Evolutionary conservation across 1,140 invertebrate species (phyloP).

Genomic region (Myzus persicae): DNA sequence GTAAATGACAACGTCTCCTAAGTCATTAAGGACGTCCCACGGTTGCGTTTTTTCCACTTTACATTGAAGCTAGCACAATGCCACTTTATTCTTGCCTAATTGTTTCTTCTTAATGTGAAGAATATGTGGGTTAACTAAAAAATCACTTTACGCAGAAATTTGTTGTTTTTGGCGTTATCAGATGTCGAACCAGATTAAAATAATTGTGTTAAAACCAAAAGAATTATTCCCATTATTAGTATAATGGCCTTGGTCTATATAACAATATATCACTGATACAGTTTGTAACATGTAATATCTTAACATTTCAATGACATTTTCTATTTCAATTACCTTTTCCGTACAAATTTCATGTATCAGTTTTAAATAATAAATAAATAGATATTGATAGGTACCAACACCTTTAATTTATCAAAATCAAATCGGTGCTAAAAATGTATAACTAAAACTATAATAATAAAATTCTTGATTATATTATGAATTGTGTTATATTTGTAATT

Average conservation of each 20-base stretch:
- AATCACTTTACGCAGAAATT: background rate
- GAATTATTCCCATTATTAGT: constrained; percentile 25
- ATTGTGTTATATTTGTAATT: background rate
- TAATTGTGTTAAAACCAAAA: background rate
- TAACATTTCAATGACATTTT: background rate
- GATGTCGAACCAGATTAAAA: background rate
- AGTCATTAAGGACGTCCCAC: constrained; percentile 47
- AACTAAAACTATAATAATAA: background rate
- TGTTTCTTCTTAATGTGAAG: constrained; percentile 6
- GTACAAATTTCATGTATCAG: background rate
- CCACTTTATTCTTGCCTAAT: constrained; percentile 23
- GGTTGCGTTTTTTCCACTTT: background rate
- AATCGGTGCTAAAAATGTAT: no score
- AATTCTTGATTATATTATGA: background rate
- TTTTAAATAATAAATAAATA: no score
- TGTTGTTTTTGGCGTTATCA: background rate
- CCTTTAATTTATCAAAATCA: no score
- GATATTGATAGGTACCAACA: no score
- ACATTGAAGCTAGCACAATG: background rate
- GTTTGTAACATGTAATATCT: background rate
- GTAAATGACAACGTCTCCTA: background rate
- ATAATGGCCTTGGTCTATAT: background rate
- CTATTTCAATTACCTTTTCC: background rate
- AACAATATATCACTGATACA: background rate
- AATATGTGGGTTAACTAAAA: constrained; percentile 36